Conservation (phyloP, 2,797 vertebrate genomes). For the Pseudocheirus occidentalis region DNA sequence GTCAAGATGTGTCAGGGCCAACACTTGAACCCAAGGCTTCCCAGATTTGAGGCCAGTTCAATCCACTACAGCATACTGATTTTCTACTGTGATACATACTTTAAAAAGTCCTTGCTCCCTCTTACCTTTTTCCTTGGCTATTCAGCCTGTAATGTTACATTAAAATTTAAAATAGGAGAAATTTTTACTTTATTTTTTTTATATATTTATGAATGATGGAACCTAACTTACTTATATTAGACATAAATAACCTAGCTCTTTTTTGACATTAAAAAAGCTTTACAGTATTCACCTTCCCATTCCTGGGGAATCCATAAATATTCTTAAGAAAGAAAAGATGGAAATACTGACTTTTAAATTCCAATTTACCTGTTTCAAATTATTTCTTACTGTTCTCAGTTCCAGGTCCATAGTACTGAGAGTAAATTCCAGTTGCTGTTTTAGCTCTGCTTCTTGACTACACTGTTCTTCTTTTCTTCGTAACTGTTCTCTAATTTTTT, state of each 20-base stretch:
- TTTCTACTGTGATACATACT: background rate
- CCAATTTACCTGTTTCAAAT: slow-evolving; percentile 89
- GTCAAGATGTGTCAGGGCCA: background rate
- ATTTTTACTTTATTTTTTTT: background rate
- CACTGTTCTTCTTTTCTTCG: slow-evolving; percentile 91
- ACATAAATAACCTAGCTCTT: background rate
- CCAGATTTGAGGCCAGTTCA: background rate
- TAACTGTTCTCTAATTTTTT: slow-evolving; percentile 90
- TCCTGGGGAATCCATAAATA: slow-evolving; percentile 10
- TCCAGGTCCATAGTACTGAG: slow-evolving; percentile 91
- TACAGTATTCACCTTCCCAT: background rate
- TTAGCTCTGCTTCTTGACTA: slow-evolving; percentile 89
- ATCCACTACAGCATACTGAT: background rate
- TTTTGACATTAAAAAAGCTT: background rate
- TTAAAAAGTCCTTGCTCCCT: slow-evolving; percentile 8
- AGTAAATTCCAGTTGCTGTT: slow-evolving; percentile 89
- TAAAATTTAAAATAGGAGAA: slow-evolving; percentile 17
- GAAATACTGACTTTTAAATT: slow-evolving; percentile 29
- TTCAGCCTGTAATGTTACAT: slow-evolving; percentile 11
- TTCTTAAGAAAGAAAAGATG: background rate
- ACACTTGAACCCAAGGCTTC: background rate
- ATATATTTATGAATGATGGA: slow-evolving; percentile 24
- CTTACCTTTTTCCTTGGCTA: background rate
- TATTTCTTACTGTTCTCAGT: slow-evolving; percentile 88
- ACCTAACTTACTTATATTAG: background rate